Conservation (phyloP, 2,113 vertebrate species). For the Leucoraja erinaceus region DNA sequence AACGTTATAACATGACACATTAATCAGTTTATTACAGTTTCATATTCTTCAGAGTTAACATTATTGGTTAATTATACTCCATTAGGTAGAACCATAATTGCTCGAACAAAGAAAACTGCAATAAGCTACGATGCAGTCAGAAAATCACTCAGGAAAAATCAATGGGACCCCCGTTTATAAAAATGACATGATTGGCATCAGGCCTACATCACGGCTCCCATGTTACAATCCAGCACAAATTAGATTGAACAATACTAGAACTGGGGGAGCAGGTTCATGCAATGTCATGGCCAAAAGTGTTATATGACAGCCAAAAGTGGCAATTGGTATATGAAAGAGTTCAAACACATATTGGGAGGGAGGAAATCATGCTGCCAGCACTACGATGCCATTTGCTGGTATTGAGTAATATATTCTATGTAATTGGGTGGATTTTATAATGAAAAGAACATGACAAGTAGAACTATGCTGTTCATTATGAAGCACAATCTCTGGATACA, state of each 20-base stretch:
- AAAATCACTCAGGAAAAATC: neutral
- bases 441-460: too few relatives aligned
- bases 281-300: neutral
- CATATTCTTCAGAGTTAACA: neutral
- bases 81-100: neutral
- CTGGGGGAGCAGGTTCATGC: neutral
- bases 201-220: neutral
- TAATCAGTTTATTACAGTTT: neutral
- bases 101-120: neutral
- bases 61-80: neutral
- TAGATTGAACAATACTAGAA: neutral
- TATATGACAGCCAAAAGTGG: too few relatives aligned
- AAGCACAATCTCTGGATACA: too few relatives aligned
- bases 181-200: neutral
- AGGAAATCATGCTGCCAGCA: too few relatives aligned
- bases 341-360: too few relatives aligned
- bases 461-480: too few relatives aligned
- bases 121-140: neutral
- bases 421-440: too few relatives aligned
- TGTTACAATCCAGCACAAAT: conserved; percentile 11
- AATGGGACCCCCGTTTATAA: neutral
- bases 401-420: too few relatives aligned
- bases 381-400: too few relatives aligned
- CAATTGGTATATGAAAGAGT: too few relatives aligned
- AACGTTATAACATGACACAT: neutral